Base-by-base conservation (phyloP, 2,888 invertebrate genomes). In the Zygogramma bicolorata region DNA sequence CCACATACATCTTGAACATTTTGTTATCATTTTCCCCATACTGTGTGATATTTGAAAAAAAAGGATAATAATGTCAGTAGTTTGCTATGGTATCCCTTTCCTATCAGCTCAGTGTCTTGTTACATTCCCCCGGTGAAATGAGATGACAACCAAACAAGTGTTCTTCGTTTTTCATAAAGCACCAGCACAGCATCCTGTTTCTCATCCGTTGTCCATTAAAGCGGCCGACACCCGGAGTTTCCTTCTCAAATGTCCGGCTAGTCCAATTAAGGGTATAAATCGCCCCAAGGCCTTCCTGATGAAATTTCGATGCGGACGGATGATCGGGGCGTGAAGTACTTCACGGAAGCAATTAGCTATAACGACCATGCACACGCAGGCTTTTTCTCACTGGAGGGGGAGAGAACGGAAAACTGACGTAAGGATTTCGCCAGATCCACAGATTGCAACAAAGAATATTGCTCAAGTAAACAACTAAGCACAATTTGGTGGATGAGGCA, bases 341-440 rank as follows among this genome's bases (percentile, higher is more conserved):
- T 60, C 60, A 25, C 49, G 60, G 40, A 65, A 46, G 59, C 59
- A 68, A 72, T 72, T 72, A 72, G 68, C 65, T 34, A 68, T 68
- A 72, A 68, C 62, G 59, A 72, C 58, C 65, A 53, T 42, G 58
- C 59, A 42, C 59, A 20, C n/a, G n/a, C n/a, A n/a, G n/a, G n/a
- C n/a, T n/a, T 29, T 67, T 40, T 10, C 58, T 60, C 29, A 15
- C 31, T 46, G 59, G 4, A 59, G 46, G 63, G 31, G 6, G 13
- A 53, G 7, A n/a, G 25, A 13, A 27, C 10, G 53, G 53, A n/a
- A n/a, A 46, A 20, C 15, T 18, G 46, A 15, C 18, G 15, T 46
- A 2, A 15, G 15, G 15, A 18, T n/a, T n/a, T n/a, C n/a, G n/a
- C n/a, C n/a, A n/a, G n/a, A n/a, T n/a, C n/a, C n/a, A n/a, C n/a